Evolutionary conservation across 2,888 invertebrate genomes (phyloP).

Genomic region (Xestoiulus laeticollis): DNA sequence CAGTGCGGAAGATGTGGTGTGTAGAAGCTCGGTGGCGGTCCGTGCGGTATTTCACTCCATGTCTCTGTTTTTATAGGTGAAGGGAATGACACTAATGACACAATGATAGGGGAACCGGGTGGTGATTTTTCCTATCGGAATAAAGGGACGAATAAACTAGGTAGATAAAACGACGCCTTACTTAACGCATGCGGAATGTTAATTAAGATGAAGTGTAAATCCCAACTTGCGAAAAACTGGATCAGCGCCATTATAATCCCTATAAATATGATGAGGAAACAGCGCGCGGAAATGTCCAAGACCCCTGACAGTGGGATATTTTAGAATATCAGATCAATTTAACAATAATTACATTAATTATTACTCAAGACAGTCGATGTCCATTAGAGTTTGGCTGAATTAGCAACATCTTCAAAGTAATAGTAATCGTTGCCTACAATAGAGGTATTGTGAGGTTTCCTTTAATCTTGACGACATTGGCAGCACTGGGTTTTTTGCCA

Average conservation of each 20-base stretch:
- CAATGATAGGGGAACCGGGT: conserved; percentile 45
- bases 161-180: conserved; percentile 40
- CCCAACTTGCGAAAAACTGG: neutral
- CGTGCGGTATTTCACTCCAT: conserved; percentile 25
- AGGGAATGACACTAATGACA: conserved; percentile 49
- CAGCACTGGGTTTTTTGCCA: too few relatives aligned
- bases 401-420: too few relatives aligned
- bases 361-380: too few relatives aligned
- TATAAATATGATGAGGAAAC: neutral
- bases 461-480: too few relatives aligned
- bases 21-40: neutral
- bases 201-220: conserved; percentile 6
- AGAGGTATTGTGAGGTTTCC: too few relatives aligned
- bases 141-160: conserved; percentile 49
- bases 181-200: conserved; percentile 14
- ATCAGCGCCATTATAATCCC: neutral
- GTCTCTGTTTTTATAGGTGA: conserved; percentile 49
- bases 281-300: too few relatives aligned
- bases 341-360: too few relatives aligned
- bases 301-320: too few relatives aligned
- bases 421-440: too few relatives aligned
- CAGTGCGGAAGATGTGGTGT: neutral
- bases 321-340: too few relatives aligned
- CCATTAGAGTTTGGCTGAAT: too few relatives aligned
- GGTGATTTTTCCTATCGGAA: conserved; percentile 50